Evolutionary conservation across 2,888 invertebrate genomes (phyloP).

Genomic region (Sarcophaga subvicina): DNA sequence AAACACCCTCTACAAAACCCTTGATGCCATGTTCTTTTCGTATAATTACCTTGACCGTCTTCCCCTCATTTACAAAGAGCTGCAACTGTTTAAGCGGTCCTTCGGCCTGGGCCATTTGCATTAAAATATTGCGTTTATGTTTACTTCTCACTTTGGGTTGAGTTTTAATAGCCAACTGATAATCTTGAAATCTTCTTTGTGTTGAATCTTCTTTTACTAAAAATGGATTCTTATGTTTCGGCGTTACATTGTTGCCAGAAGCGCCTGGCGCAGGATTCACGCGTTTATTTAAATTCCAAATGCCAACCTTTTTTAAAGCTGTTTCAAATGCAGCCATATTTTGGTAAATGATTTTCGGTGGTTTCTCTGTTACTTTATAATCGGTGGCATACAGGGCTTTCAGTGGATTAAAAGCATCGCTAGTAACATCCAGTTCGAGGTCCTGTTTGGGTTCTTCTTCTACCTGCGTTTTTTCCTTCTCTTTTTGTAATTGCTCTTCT

Average conservation of each 20-base stretch:
- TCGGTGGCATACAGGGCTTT: conserved; percentile 86
- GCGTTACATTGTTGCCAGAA: conserved; percentile 26
- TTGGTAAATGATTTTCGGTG: conserved; percentile 86
- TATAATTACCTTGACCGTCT: conserved; percentile 83
- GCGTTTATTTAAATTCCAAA: conserved; percentile 75
- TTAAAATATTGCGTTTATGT: conserved; percentile 81
- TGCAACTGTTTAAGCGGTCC: conserved; percentile 85
- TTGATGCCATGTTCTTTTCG: conserved; percentile 88
- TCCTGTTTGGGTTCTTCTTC: conserved; percentile 1
- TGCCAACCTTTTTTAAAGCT: conserved; percentile 79
- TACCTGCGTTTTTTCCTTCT: not conserved
- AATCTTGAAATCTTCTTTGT: conserved; percentile 81
- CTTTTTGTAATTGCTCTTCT: not conserved
- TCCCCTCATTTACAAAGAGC: conserved; percentile 7
- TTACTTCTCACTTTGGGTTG: conserved; percentile 67
- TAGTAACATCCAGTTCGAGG: conserved; percentile 82
- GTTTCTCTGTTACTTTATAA: conserved; percentile 82
- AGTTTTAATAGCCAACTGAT: conserved; percentile 80
- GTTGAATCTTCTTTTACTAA: conserved; percentile 56
- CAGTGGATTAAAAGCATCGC: conserved; percentile 86
- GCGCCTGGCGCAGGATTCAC: conserved; percentile 59
- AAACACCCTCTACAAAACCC: conserved; percentile 89
- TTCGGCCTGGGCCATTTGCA: conserved; percentile 82
- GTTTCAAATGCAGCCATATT: conserved; percentile 86
- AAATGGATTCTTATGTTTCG: conserved; percentile 14